Evolutionary conservation across 2,113 vertebrate species (phyloP), one percentile per base, ranked within the genome.

Genomic region (Corydoras maculifer): DNA sequence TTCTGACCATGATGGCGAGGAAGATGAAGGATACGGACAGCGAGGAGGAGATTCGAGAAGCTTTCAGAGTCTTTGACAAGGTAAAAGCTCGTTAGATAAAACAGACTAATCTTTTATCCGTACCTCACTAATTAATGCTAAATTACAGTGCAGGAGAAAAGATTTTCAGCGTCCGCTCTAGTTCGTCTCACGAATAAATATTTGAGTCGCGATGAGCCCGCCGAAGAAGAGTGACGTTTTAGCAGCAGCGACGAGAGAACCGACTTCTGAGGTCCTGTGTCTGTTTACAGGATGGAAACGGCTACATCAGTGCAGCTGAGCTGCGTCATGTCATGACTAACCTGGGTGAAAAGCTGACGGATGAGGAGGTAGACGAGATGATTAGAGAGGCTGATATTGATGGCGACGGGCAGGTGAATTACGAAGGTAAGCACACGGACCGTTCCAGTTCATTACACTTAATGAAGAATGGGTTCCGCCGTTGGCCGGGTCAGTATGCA

Each of bases 1-100:
- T 96, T 81, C 84, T 96, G 68, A 95, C 93, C 78, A 94, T 95
- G 94, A 94, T 95, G 94, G 94, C 91, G 3, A 87, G 93, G 55
- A 96, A 96, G 87, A 95, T 95, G 93, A 96, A 96, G 79, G 94
- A 96, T 30, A 96, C 92, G 0, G 94, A 95, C 86, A 95, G 94
- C 0, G 93, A 96, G 83, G 93, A 95, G 83, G 92, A 96, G 84
- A 95, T 94, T 80, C 85, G 93, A 77, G 93, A 96, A 89, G 93
- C 94, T 0, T 94, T 95, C 85, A 84, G 92, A 30, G 93, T 95
- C 75, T 96, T 95, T 15, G 93, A 95, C 81, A 94, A 96, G 89
- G 93, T 94, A 70, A 53, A 43, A 57, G 54, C 54, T 43, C 4
- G 4, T 43, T 43, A 4, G 35, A 43, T 43, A 8, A 4, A 43